phyloP scores from a whole-genome alignment of 1,140 invertebrate genomes.

The Ostrea denselamellosa region DNA sequence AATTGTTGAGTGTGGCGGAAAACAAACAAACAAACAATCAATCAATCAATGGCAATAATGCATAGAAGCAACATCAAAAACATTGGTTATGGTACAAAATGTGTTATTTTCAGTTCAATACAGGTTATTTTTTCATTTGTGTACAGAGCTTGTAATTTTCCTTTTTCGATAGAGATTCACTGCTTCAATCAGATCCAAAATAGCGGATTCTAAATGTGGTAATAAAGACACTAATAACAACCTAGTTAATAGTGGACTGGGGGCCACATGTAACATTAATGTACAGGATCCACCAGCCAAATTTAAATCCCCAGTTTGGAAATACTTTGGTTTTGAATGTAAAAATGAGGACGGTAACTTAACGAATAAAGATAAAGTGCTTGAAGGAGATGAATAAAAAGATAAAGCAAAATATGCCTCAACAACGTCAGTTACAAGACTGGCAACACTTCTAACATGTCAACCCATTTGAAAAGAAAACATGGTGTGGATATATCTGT shows the following conservation, averaged over 20 bases:
- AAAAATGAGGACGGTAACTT: background rate
- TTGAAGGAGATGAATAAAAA: no score
- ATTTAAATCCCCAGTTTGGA: background rate
- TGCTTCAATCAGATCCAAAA: background rate
- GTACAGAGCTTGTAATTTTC: no score
- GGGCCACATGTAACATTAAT: background rate
- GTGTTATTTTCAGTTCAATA: no score
- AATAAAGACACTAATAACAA: background rate
- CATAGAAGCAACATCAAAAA: no score
- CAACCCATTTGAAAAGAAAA: background rate
- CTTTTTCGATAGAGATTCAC: no score
- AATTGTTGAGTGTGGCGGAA: no score
- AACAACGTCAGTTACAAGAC: background rate
- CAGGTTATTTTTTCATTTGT: no score
- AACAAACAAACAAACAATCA: no score
- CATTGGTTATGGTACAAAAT: no score
- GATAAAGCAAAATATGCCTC: background rate
- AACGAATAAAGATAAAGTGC: background rate
- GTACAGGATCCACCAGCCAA: background rate
- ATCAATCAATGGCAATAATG: no score
- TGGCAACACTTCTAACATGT: background rate
- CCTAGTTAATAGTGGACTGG: background rate
- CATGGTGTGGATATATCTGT: background rate
- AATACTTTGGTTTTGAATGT: background rate
- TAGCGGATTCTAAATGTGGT: background rate